Evolutionary conservation across 2,113 vertebrate species (phyloP), one percentile per base, ranked within the genome.

Genomic region (Daphoenositta chrysoptera): DNA sequence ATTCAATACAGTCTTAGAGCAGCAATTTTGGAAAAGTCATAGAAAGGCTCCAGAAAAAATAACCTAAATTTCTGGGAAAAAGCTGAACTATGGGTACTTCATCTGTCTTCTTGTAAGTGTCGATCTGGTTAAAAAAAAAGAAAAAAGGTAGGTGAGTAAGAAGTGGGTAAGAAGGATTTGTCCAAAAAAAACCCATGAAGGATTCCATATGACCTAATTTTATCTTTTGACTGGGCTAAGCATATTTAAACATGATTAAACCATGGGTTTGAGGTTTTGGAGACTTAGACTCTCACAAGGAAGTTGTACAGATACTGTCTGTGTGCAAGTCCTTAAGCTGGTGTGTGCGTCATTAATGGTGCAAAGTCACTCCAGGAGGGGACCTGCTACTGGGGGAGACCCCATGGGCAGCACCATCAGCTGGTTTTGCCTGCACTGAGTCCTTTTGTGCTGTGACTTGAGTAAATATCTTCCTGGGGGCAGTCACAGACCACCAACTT

Each of bases 401-500:
- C 9, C 33, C 1, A 1, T 19, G 42, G 56, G 22, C 33, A 66
- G 45, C 26, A 42, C 45, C 10, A 35, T 54, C 1, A 1, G 14
- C 48, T 56, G 44, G 3, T 15, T 51, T 60, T 80, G 7, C 44
- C 56, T 53, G 42, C 1, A 4, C 19, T 9, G n/a, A n/a, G 9
- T 63, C 69, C 23, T 66, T 48, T 42, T 22, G 13, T 1, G 0
- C 31, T 44, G 7, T 27, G 42, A 44, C 11, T 72, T 33, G 13
- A 66, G 27, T 31, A 19, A 71, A 22, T 1, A 1, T 18, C 5
- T 51, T 28, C 5, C 7, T 24, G 15, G n/a, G 45, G 40, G 2
- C 22, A 71, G 35, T 12, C 39, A 16, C 42, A 75, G 78, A 21
- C 31, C 50, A 37, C 17, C 12, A 4, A 0, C 0, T 1, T 42